A percentile compares a stretch with the other conserved stretches of the same genome.
Conservation (phyloP, 2,888 invertebrate species). For the Catocala sponsa region DNA sequence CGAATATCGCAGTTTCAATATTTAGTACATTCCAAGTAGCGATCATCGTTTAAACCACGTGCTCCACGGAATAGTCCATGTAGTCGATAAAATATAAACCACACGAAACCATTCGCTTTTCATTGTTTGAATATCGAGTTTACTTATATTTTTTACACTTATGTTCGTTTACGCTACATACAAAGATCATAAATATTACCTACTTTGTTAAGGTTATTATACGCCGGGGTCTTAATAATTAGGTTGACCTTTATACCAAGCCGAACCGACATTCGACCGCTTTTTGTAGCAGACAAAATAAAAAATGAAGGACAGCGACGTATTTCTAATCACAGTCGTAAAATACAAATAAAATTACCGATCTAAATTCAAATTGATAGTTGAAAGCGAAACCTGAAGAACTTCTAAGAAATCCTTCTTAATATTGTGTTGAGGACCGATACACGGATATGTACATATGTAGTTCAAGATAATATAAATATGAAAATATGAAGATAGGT, state of each 20-base stretch:
- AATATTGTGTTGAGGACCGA: too few species aligned
- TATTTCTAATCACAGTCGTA: conserved; percentile 16
- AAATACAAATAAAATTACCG: conserved; percentile 7
- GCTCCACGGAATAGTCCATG: neutral
- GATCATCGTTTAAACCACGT: too few species aligned
- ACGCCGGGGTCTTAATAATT: conserved; percentile 20
- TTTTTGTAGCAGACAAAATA: conserved; percentile 5
- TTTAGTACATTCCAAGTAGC: too few species aligned
- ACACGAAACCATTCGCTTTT: neutral
- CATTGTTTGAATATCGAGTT: neutral
- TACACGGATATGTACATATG: too few species aligned
- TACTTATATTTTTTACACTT: neutral
- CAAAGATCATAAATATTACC: conserved; percentile 4
- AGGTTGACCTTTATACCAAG: conserved; percentile 22
- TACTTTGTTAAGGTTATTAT: conserved; percentile 7
- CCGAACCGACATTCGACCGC: conserved; percentile 12
- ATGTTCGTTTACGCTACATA: neutral
- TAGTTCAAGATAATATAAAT: too few species aligned
- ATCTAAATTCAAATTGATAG: neutral
- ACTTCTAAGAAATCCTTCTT: too few species aligned
- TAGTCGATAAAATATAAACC: neutral
- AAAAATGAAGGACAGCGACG: conserved; percentile 5
- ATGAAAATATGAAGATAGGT: too few species aligned
- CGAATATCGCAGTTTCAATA: too few species aligned
- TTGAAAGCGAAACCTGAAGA: too few species aligned